Percentiles rank a stretch among this genome's conserved stretches.
phyloP scores from a whole-genome alignment of 2,888 invertebrate species.

The Odontocolon sp. region DNA sequence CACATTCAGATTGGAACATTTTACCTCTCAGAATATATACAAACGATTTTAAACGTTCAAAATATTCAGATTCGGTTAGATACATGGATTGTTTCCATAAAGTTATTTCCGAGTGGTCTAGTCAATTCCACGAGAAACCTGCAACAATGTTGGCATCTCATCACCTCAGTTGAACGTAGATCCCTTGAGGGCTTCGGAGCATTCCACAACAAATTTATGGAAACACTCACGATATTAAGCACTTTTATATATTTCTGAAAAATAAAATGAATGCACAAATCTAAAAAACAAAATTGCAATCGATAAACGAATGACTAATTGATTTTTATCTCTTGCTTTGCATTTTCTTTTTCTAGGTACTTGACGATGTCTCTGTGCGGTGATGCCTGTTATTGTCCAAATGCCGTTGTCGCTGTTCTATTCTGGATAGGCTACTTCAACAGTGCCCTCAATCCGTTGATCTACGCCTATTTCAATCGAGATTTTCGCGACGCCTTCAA shows the following conservation, averaged over 20 bases:
- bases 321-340: background rate
- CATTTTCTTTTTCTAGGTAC: conserved; percentile 85
- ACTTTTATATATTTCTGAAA: too few species aligned
- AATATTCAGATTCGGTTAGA: background rate
- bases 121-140: too few species aligned
- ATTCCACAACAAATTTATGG: too few species aligned
- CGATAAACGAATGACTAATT: too few species aligned
- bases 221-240: too few species aligned
- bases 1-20: background rate
- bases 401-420: conserved; percentile 86
- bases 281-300: too few species aligned
- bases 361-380: conserved; percentile 92
- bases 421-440: conserved; percentile 99
- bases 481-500: conserved; percentile 98
- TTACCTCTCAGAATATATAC: background rate
- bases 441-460: conserved; percentile 96
- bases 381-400: conserved; percentile 86
- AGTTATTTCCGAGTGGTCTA: too few species aligned
- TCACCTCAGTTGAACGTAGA: too few species aligned
- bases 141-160: too few species aligned
- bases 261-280: too few species aligned
- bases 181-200: too few species aligned
- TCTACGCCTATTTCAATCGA: conserved; percentile 97
- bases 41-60: background rate
- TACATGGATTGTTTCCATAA: too few species aligned